Conservation (phyloP, 37 sponge, comb jelly and placozoan genomes). For the Beroe forskalii region DNA sequence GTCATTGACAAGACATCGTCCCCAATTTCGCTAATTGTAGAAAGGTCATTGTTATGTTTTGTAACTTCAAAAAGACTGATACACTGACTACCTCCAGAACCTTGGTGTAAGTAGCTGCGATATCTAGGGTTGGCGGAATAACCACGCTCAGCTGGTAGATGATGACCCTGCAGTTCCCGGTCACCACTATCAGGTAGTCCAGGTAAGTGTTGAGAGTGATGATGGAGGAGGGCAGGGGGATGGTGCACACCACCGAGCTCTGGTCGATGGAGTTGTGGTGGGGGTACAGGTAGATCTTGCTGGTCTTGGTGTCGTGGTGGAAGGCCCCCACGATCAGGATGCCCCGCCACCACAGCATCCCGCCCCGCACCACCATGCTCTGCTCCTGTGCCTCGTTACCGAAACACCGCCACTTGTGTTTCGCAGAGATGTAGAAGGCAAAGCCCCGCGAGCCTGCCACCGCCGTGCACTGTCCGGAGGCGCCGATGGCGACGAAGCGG, state of each 20-base stretch:
- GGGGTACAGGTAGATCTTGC: constrained; percentile 56
- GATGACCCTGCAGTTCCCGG: background rate
- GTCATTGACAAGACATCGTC: no score
- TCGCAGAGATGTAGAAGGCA: constrained; percentile 53
- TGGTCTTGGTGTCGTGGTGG: constrained; percentile 5
- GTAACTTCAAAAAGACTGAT: no score
- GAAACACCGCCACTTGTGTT: constrained; percentile 63
- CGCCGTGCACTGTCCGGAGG: constrained; percentile 49
- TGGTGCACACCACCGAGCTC: constrained; percentile 34
- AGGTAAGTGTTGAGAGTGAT: constrained; percentile 47
- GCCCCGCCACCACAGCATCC: constrained; percentile 62
- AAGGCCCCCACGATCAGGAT: constrained; percentile 40
- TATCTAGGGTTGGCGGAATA: constrained; percentile 7
- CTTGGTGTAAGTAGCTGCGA: background rate
- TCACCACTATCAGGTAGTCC: constrained; percentile 25
- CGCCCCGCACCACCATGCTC: constrained; percentile 32
- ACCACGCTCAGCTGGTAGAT: background rate
- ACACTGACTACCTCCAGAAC: no score
- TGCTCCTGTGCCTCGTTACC: constrained; percentile 61
- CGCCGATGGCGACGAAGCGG: constrained; percentile 40
- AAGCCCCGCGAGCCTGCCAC: constrained; percentile 45
- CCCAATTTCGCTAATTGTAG: no score
- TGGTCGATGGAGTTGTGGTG: constrained; percentile 57
- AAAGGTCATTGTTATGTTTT: no score
- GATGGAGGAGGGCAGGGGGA: constrained; percentile 24